Base-by-base conservation (phyloP, 2,113 vertebrate species). In the Pelodiscus sinensis region DNA sequence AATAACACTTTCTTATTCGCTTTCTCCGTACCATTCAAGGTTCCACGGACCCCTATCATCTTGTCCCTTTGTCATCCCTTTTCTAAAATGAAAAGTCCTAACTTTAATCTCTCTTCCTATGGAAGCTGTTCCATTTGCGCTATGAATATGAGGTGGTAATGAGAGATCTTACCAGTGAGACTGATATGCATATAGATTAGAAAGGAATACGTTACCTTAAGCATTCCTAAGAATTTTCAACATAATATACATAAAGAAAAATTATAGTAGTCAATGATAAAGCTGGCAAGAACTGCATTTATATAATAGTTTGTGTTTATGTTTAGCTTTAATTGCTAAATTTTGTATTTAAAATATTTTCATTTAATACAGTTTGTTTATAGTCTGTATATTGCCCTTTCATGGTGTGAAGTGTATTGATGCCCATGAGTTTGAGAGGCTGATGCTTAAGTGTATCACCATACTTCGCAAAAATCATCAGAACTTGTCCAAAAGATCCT, bases 381-480 rank as follows among this genome's bases (percentile, higher is more conserved):
- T 6, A 81, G 5, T 73, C 55, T 82, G 24, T 29, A 19, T 68
- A 29, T 8, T 52, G 56, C 9, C 35, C 52, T 88, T 88, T 57
- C 29, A 29, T 29, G 31, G 29, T 15, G 29, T 62, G 31, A 81
- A 0, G 1, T 79, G 57, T 71, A 84, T 87, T 51, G 81, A 9
- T 86, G 80, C 87, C 60, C 35, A 85, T 4, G 65, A 82, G 1
- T 81, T 21, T 31, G 3, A 86, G 60, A 62, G 3, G 51, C 27
- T 86, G 2, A 51, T 78, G 77, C 0, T 80, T 60, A 94, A 93
- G 84, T 29, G 65, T 0, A 81, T 50, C 3, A 29, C 1, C 10
- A 78, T 31, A 8, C 6, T 81, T 86, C 84, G n/a, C 60, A 91
- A 92, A 95, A 91, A 44, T 38, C 56, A 38, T 29, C 44, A 52